Conservation (phyloP, 2,888 invertebrate species). For the Eilema depressum region DNA sequence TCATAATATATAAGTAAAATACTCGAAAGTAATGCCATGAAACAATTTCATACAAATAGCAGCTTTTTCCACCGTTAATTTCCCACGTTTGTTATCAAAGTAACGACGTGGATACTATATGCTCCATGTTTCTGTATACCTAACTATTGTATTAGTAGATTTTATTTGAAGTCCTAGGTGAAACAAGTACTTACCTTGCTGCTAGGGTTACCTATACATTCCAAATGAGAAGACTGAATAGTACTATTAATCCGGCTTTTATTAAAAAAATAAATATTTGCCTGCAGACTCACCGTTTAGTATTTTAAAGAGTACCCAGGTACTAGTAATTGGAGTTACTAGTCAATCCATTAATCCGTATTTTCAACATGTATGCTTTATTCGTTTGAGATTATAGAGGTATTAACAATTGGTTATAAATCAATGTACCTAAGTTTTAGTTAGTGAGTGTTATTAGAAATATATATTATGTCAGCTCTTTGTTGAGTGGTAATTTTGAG, state of each 20-base stretch:
- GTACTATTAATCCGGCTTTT: background rate
- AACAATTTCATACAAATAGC: no score
- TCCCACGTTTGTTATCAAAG: background rate
- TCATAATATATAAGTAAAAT: background rate
- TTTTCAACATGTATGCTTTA: background rate
- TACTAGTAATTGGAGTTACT: no score
- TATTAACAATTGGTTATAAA: background rate
- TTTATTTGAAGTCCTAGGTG: background rate
- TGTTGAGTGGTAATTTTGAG: background rate
- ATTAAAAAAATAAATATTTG: no score
- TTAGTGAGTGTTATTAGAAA: background rate
- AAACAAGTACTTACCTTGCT: background rate
- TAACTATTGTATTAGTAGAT: background rate
- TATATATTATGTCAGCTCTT: background rate
- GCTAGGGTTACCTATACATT: background rate
- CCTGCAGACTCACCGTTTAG: no score
- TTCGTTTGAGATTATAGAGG: background rate
- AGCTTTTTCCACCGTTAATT: background rate
- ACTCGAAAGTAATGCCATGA: background rate
- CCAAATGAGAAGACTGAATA: background rate
- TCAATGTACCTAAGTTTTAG: background rate
- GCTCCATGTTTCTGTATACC: background rate
- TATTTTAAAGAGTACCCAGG: no score
- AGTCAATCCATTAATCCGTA: no score
- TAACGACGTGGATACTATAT: background rate